A percentile compares a stretch with the other conserved stretches of the same genome.
These are phyloP conservation scores for Polypterus bichir DNA, from an alignment of 2,113 vertebrate genomes.

Conservation along the genomic window DNA sequence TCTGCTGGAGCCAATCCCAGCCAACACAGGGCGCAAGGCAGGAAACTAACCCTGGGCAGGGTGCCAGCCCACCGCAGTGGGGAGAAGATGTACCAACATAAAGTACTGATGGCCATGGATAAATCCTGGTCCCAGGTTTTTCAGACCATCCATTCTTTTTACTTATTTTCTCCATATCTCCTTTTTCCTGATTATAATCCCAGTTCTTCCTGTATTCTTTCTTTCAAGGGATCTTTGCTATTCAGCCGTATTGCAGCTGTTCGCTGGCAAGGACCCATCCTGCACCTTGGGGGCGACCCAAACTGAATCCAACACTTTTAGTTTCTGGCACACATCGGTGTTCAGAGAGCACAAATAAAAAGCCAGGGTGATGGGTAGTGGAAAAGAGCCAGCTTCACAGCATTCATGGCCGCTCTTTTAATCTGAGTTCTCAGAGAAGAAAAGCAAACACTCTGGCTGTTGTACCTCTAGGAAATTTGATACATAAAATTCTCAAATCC, in stretches of 20 bases:
- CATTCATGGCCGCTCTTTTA: no score
- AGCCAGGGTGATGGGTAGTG: no score
- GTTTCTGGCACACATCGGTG: conserved; percentile 2
- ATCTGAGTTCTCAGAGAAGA: no score
- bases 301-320: conserved; percentile 1
- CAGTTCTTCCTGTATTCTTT: conserved; percentile 28
- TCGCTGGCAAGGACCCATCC: conserved; percentile 37
- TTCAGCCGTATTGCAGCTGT: conserved; percentile 32
- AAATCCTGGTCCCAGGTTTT: neutral
- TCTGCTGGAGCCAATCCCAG: no score
- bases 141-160: neutral
- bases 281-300: conserved; percentile 27
- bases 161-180: neutral
- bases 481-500: no score
- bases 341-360: neutral
- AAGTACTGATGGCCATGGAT: neutral
- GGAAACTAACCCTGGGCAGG: no score
- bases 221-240: conserved; percentile 23
- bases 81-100: no score
- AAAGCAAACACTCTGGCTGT: no score
- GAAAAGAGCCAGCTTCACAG: no score
- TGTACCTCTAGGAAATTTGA: no score
- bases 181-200: conserved; percentile 3
- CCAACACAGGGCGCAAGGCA: no score
- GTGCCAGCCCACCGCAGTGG: no score